These are phyloP conservation scores for Brachionus rotundiformis DNA, from an alignment of 1,140 invertebrate genomes.

Conservation along the genomic window DNA sequence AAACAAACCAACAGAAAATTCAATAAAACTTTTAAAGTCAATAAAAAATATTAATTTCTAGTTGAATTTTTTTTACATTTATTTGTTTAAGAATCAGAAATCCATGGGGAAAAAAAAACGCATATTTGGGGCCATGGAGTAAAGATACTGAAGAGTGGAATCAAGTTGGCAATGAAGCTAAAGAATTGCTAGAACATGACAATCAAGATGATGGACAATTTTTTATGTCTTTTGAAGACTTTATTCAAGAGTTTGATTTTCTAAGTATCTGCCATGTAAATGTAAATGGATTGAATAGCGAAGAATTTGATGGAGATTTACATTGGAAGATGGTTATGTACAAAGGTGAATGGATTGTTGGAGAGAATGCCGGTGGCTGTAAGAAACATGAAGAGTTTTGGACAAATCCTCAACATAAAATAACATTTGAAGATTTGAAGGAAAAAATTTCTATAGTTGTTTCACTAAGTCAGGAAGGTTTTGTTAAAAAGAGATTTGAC, in stretches of 20 bases:
- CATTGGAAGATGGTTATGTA: slow-evolving; percentile 57
- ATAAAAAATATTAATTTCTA: background rate
- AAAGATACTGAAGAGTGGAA: slow-evolving; percentile 84
- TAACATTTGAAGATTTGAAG: background rate
- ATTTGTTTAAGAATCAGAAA: slow-evolving; percentile 74
- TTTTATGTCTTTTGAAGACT: slow-evolving; percentile 70
- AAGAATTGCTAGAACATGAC: slow-evolving; percentile 80
- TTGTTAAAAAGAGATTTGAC: slow-evolving; percentile 42
- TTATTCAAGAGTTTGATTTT: slow-evolving; percentile 61
- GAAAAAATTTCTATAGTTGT: background rate
- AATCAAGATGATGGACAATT: slow-evolving; percentile 95
- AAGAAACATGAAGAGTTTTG: slow-evolving; percentile 53
- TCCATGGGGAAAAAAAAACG: slow-evolving; percentile 92
- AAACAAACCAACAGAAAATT: background rate
- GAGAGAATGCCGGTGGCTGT: slow-evolving; percentile 59
- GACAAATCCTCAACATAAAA: slow-evolving; percentile 44
- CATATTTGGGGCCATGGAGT: slow-evolving; percentile 95
- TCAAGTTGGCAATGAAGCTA: slow-evolving; percentile 81
- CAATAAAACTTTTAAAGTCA: background rate
- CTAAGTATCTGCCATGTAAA: slow-evolving; percentile 72
- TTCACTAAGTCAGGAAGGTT: background rate
- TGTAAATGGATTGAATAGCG: slow-evolving; percentile 76
- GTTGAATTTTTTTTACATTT: background rate
- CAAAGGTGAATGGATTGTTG: slow-evolving; percentile 56
- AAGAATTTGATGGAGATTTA: slow-evolving; percentile 74